Evolutionary conservation across 1,140 invertebrate species (phyloP), one percentile per base, ranked within the genome.

Genomic region (Pinna nobilis): DNA sequence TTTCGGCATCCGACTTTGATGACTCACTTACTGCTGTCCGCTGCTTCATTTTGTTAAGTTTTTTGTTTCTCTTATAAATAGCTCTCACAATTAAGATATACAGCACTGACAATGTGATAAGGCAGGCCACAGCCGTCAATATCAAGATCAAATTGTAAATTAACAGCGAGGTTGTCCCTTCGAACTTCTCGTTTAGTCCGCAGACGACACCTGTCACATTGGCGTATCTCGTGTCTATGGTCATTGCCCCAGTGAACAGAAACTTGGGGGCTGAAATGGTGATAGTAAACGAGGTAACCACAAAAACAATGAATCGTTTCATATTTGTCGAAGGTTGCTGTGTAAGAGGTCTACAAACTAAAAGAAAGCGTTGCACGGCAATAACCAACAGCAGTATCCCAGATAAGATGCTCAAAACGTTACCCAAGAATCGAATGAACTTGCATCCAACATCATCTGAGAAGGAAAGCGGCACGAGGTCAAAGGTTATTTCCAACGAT

Each of bases 331-430:
- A 41, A 5, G 39, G 44, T 0, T 25, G 35, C 15, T 63, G 35
- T 20, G 15, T 25, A 23, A 75, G 66, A 20, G 73, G 73, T 33
- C 44, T 51, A 50, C 73, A 75, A 9, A 75, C 73, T 39, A 69
- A 61, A 18, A 75, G 41, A 49, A 61, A 75, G 37, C 73, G 41
- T 50, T 75, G 66, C 6, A 70, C 28, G 5, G 66, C 61, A 49
- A 75, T 75, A 20, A 67, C 60, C 2, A 75, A 41, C 47, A 75
- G 33, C 25, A 75, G 30, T n/a, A 75, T 59, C 41, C 67, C 53
- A 15, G 73, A 75, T 3, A 57, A 47, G 18, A 75, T 64, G 5
- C 49, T 47, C 7, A 66, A 69, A 20, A 49, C 67, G 13, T 75
- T 65, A 18, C 59, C 50, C 18, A 67, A 41, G 66, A 70, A 75